A percentile compares a stretch with the other conserved stretches of the same genome.
phyloP scores from a whole-genome alignment of 2,888 invertebrate species.

The Aphodius granarius region DNA sequence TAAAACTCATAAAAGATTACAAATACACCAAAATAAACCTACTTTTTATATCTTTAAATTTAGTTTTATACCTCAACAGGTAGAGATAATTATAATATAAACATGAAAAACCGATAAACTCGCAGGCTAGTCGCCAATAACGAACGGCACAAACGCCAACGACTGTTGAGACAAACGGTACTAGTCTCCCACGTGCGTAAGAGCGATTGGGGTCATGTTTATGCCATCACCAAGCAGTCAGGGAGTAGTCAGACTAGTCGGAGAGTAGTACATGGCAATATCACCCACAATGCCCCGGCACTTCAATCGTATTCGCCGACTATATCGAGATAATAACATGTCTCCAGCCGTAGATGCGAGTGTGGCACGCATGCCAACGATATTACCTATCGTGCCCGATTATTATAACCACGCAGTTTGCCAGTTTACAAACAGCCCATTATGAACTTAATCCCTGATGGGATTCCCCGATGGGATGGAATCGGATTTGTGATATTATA shows the following conservation, averaged over 20 bases:
- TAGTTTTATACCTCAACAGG: not conserved
- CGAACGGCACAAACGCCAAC: not conserved
- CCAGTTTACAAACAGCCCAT: not conserved
- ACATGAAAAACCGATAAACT: not conserved
- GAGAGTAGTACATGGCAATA: not conserved
- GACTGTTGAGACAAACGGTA: not conserved
- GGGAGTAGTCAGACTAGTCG: too few relatives aligned
- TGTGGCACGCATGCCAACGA: not conserved
- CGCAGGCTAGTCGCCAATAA: not conserved
- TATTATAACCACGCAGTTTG: not conserved
- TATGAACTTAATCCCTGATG: not conserved
- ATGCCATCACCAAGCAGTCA: not conserved
- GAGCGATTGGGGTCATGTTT: not conserved
- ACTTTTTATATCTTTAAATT: not conserved
- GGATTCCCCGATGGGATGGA: not conserved
- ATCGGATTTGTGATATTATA: not conserved
- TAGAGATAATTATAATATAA: not conserved
- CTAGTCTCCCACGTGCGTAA: not conserved
- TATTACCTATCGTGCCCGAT: not conserved
- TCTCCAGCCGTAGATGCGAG: not conserved
- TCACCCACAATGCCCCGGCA: not conserved
- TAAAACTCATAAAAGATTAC: not conserved
- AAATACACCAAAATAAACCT: not conserved
- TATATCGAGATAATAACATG: not conserved
- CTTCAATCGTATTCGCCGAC: not conserved